phyloP scores from a whole-genome alignment of 2,113 vertebrate species.

The Aegithalos caudatus region DNA sequence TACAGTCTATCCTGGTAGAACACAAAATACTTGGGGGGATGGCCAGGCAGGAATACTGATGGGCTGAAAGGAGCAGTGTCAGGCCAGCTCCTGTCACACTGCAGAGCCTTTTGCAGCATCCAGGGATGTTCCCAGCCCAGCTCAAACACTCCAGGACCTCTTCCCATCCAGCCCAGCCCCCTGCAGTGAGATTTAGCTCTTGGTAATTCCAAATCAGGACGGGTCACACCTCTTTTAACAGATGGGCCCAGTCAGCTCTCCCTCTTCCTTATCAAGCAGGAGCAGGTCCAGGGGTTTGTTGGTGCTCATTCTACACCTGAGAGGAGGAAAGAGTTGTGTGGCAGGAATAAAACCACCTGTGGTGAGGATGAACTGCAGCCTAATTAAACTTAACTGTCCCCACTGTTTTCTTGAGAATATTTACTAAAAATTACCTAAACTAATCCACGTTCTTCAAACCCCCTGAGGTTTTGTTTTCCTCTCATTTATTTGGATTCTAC shows the following conservation, averaged over 20 bases:
- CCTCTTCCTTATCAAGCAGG: neutral
- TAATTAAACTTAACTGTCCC: slow-evolving; percentile 47
- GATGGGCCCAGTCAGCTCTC: neutral
- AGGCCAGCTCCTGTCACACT: neutral
- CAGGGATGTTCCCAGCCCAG: neutral
- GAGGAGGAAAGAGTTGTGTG: neutral
- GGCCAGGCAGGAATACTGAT: neutral
- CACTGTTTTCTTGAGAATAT: slow-evolving; percentile 2
- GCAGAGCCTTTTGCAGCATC: neutral
- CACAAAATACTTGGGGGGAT: neutral
- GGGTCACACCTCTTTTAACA: fast-evolving
- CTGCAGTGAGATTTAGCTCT: neutral
- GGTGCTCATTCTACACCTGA: neutral
- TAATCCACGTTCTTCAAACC: neutral
- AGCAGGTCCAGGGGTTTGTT: neutral
- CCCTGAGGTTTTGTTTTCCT: neutral
- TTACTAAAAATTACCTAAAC: slow-evolving; percentile 34
- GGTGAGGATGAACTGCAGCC: neutral
- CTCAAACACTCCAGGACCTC: neutral
- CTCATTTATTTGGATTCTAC: neutral
- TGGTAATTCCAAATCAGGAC: neutral
- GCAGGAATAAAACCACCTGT: neutral
- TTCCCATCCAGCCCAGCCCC: neutral
- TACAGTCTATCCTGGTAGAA: neutral
- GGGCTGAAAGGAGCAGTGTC: neutral